Evolutionary conservation across 2,113 vertebrate species (phyloP).

Genomic region (Brachirus orientalis): DNA sequence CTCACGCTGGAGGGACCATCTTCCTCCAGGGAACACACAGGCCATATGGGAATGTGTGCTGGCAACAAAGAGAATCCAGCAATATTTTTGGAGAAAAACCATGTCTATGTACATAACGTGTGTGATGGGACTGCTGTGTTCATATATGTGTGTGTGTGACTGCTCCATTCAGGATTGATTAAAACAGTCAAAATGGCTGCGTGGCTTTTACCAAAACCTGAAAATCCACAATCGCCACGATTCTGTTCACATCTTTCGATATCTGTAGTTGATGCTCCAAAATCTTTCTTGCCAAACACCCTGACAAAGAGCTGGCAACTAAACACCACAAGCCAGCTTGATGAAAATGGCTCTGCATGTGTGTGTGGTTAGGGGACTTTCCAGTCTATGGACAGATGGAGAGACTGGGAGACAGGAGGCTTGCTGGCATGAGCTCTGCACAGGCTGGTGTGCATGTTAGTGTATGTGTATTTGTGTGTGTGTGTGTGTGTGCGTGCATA

Average conservation of each 20-base stretch:
- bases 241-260: conserved; percentile 56
- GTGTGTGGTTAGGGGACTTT: conserved; percentile 71
- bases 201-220: conserved; percentile 43
- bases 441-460: conserved; percentile 75
- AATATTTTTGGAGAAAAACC: conserved; percentile 25
- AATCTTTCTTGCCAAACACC: conserved; percentile 66
- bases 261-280: conserved; percentile 64
- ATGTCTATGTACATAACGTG: conserved; percentile 8
- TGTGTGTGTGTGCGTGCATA: conserved; percentile 5
- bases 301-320: conserved; percentile 78
- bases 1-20: conserved; percentile 66
- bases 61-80: conserved; percentile 22
- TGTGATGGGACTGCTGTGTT: background rate
- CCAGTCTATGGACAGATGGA: conserved; percentile 85
- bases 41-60: conserved; percentile 54
- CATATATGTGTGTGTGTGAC: conserved; percentile 33
- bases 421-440: conserved; percentile 78
- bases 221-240: conserved; percentile 56
- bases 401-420: conserved; percentile 83
- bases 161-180: conserved; percentile 32
- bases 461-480: conserved; percentile 41
- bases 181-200: conserved; percentile 55
- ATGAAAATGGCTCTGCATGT: conserved; percentile 62
- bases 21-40: conserved; percentile 50
- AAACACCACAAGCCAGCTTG: conserved; percentile 72